phyloP scores from a whole-genome alignment of 2,888 invertebrate species.

The Mythimna loreyi region DNA sequence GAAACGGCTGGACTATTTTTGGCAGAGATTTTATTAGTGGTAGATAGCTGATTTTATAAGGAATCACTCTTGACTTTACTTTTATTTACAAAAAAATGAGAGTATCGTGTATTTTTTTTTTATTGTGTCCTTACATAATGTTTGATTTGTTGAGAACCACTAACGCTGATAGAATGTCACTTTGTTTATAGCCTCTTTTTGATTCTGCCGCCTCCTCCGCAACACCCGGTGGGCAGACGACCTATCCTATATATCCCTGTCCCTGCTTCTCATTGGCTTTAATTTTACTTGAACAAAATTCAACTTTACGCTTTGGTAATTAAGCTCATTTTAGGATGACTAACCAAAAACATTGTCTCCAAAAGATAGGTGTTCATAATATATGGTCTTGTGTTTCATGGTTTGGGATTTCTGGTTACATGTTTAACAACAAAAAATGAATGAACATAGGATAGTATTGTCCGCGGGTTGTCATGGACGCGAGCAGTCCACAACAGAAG shows the following conservation, averaged over 20 bases:
- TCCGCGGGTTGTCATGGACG: background rate
- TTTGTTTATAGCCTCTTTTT: background rate
- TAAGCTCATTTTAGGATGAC: background rate
- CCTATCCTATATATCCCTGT: background rate
- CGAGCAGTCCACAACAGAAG: background rate
- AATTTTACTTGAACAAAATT: background rate
- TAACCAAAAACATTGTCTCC: background rate
- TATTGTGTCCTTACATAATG: too few species aligned
- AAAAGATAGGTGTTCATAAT: too few species aligned
- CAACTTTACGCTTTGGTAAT: background rate
- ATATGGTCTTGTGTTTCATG: background rate
- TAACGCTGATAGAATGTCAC: background rate
- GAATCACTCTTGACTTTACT: too few species aligned
- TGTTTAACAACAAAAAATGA: background rate
- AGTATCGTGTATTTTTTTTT: too few species aligned
- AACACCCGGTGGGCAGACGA: slow-evolving; percentile 2
- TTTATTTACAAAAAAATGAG: too few species aligned
- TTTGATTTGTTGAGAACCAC: background rate
- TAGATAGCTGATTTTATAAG: too few species aligned
- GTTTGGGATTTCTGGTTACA: background rate
- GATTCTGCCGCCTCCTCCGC: background rate
- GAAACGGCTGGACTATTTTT: too few species aligned
- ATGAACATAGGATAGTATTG: background rate
- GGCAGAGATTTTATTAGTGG: too few species aligned
- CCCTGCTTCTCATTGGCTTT: background rate